A percentile compares a stretch with the other conserved stretches of the same genome.
Evolutionary conservation across 2,888 invertebrate species (phyloP).

Genomic region (Penaeus monodon): DNA sequence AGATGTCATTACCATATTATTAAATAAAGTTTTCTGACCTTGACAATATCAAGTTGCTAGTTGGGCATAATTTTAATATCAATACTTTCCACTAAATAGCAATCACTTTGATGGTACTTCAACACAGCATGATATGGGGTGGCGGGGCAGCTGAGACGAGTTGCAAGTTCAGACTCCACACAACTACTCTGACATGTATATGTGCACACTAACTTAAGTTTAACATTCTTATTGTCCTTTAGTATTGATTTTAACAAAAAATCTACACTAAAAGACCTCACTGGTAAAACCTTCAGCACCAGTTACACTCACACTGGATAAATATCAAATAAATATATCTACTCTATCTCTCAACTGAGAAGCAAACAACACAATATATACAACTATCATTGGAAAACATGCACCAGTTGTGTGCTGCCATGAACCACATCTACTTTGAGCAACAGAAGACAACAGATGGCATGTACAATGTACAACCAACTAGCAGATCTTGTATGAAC

Average conservation of each 20-base stretch:
- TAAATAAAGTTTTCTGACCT: background rate
- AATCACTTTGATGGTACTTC: conserved; percentile 44
- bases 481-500: background rate
- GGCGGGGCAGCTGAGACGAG: conserved; percentile 12
- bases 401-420: conserved; percentile 33
- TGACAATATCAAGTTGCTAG: background rate
- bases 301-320: background rate
- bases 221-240: background rate
- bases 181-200: background rate
- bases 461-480: background rate
- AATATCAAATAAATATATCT: conserved; percentile 12
- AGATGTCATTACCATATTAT: background rate
- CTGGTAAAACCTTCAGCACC: background rate
- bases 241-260: background rate
- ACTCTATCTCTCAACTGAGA: background rate
- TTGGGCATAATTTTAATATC: background rate
- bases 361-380: background rate
- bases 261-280: background rate
- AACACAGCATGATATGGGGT: conserved; percentile 30
- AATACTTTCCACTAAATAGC: conserved; percentile 22
- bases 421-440: conserved; percentile 27
- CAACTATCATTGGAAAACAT: conserved; percentile 6
- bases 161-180: conserved; percentile 5
- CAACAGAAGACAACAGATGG: conserved; percentile 36
- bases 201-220: background rate